Evolutionary conservation across 2,113 vertebrate genomes (phyloP).

Genomic region (Cephalopterus ornatus): DNA sequence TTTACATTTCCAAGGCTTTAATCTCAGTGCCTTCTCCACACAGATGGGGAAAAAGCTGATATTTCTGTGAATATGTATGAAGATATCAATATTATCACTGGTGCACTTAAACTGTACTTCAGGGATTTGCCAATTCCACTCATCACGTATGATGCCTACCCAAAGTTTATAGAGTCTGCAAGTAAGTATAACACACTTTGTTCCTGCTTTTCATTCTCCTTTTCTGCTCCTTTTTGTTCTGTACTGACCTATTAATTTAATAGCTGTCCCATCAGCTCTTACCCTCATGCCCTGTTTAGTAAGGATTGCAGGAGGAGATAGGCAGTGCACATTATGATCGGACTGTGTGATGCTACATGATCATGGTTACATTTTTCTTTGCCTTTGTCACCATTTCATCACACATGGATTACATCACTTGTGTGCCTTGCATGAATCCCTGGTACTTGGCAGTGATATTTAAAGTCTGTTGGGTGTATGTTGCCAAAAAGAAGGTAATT

Average conservation of each 20-base stretch:
- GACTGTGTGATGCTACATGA: fast-evolving
- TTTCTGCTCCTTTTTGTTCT: not conserved
- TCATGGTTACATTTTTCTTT: not conserved
- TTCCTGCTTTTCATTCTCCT: not conserved
- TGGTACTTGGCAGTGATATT: not conserved
- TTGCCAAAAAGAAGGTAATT: not conserved
- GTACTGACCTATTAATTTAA: not conserved
- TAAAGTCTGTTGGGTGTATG: not conserved
- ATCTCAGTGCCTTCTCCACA: conserved; percentile 31
- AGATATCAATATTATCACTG: conserved; percentile 99
- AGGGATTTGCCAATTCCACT: conserved; percentile 97
- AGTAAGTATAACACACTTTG: conserved; percentile 78
- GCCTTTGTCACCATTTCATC: not conserved
- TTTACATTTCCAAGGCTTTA: conserved; percentile 32
- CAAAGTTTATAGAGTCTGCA: conserved; percentile 94
- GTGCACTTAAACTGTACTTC: conserved; percentile 98
- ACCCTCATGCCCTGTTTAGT: not conserved
- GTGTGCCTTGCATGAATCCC: not conserved
- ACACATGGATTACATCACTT: not conserved
- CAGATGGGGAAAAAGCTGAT: conserved; percentile 97
- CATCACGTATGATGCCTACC: conserved; percentile 97
- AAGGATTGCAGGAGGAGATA: not conserved
- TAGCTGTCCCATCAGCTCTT: not conserved
- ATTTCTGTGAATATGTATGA: conserved; percentile 96
- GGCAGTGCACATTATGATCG: fast-evolving